Conservation (phyloP, 2,113 vertebrate genomes). For the Hydropotes inermis region DNA sequence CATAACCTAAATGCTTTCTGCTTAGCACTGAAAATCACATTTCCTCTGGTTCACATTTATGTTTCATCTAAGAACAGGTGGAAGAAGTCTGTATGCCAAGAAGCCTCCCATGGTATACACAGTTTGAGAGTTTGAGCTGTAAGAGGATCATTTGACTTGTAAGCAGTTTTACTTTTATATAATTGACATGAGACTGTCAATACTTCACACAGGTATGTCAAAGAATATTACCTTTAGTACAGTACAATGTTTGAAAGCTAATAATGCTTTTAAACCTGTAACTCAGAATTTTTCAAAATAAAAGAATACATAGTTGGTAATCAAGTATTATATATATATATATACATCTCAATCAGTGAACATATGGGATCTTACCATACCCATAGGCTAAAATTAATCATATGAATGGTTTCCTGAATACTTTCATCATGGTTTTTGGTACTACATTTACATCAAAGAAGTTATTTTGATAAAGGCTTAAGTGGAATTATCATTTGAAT, state of each 20-base stretch:
- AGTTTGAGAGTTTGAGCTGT: slow-evolving; percentile 51
- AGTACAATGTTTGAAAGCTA: not conserved
- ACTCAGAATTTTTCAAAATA: not conserved
- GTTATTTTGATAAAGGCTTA: not conserved
- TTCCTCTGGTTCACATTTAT: slow-evolving; percentile 66
- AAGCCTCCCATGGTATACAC: slow-evolving; percentile 53
- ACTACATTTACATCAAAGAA: not conserved
- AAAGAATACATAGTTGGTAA: not conserved
- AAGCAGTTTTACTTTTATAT: slow-evolving; percentile 62
- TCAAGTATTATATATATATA: not conserved
- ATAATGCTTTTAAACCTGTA: not conserved
- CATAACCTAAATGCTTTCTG: slow-evolving; percentile 59
- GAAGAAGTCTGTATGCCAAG: slow-evolving; percentile 64
- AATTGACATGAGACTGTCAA: slow-evolving; percentile 41
- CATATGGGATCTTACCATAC: not conserved
- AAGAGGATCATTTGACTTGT: slow-evolving; percentile 45
- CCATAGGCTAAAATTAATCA: not conserved
- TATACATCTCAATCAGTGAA: not conserved
- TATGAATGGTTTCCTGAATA: not conserved
- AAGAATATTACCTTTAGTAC: not conserved
- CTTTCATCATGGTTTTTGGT: not conserved
- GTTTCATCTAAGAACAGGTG: slow-evolving; percentile 76
- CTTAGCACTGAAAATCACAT: slow-evolving; percentile 43
- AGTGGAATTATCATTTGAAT: not conserved
- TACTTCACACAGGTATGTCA: slow-evolving; percentile 21